phyloP scores from a whole-genome alignment of 1,140 invertebrate species.

The Mycetomoellerius zeteki region DNA sequence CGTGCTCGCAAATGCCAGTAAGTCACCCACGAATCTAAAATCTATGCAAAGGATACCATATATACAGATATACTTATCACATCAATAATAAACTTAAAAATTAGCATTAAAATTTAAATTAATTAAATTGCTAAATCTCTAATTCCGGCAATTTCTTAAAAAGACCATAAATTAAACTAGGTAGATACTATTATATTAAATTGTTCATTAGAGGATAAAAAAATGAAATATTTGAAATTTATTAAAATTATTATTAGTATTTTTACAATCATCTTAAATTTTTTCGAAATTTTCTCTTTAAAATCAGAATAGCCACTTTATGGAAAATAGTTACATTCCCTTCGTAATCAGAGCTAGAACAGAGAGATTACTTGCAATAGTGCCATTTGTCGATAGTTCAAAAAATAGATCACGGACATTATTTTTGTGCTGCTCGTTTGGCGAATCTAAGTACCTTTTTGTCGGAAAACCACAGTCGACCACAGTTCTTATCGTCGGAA shows the following conservation, averaged over 20 bases:
- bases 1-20: constrained; percentile 82
- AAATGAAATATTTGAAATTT: not conserved
- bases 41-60: constrained; percentile 51
- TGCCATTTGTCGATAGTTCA: constrained; percentile 5
- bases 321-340: not conserved
- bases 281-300: not conserved
- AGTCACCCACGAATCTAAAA: constrained; percentile 81
- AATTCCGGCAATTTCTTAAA: not conserved
- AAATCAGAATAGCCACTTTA: not conserved
- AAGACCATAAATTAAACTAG: not conserved
- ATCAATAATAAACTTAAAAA: not conserved
- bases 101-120: not conserved
- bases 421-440: constrained; percentile 34
- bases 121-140: not conserved
- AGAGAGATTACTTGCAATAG: constrained; percentile 11
- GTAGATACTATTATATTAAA: too few relatives aligned
- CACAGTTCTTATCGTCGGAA: constrained; percentile 45
- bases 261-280: not conserved
- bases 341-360: constrained; percentile 6
- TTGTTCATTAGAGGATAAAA: not conserved
- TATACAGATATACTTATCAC: constrained; percentile 49
- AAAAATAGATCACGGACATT: constrained; percentile 55
- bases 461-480: constrained; percentile 38
- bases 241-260: not conserved
- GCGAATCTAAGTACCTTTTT: constrained; percentile 50